phyloP scores from a whole-genome alignment of 2,113 vertebrate species.

The Thermophis baileyi region DNA sequence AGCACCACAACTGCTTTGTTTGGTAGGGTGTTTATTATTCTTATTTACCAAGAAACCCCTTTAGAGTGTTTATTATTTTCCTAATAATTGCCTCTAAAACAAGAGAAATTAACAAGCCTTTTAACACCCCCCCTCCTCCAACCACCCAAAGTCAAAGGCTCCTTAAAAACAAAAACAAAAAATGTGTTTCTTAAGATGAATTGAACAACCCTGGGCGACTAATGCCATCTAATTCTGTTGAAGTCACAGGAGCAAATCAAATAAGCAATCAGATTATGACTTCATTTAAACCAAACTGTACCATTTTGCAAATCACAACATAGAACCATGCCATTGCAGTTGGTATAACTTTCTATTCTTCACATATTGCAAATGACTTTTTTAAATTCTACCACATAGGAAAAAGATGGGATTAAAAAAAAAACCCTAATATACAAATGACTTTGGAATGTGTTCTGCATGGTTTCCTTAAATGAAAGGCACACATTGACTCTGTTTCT shows the following conservation, averaged over 20 bases:
- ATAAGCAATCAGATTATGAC: background rate
- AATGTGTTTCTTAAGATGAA: background rate
- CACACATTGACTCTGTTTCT: background rate
- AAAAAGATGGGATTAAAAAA: background rate
- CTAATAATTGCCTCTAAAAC: background rate
- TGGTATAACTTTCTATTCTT: background rate
- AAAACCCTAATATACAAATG: background rate
- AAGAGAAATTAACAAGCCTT: background rate
- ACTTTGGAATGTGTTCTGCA: background rate
- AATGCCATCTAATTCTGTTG: background rate
- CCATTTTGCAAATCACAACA: background rate
- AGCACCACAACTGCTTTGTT: background rate
- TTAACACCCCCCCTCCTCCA: background rate
- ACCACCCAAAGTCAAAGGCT: background rate
- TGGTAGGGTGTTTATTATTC: background rate
- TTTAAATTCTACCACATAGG: background rate
- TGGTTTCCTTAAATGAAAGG: background rate
- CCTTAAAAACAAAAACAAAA: background rate
- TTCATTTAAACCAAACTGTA: background rate
- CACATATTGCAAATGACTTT: background rate
- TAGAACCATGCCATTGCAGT: background rate
- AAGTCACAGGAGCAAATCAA: background rate
- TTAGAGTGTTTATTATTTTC: background rate
- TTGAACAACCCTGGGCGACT: background rate
- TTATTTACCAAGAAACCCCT: background rate